phyloP scores from a whole-genome alignment of 2,797 vertebrate genomes.

The Varecia variegata region DNA sequence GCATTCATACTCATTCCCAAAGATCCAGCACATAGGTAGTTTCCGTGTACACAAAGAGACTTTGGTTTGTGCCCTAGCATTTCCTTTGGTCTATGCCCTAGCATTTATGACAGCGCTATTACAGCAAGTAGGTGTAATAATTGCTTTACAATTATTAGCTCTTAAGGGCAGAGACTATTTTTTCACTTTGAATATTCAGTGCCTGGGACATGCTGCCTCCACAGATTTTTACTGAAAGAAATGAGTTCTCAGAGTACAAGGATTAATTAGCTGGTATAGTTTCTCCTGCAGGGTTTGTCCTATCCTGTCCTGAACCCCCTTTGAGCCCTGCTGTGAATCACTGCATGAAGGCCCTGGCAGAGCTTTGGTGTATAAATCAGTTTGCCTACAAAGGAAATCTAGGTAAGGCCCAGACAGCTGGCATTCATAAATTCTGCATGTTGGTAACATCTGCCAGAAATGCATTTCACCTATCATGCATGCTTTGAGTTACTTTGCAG shows the following conservation, averaged over 20 bases:
- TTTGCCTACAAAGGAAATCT: conserved; percentile 79
- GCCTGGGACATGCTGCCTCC: background rate
- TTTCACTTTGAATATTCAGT: background rate
- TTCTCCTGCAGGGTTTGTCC: conserved; percentile 33
- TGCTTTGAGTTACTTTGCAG: conserved; percentile 75
- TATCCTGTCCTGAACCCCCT: background rate
- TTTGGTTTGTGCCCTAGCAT: too few relatives aligned
- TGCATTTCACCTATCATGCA: conserved; percentile 66
- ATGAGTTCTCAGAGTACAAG: background rate
- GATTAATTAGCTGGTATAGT: conserved; percentile 5
- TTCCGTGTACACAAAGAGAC: background rate
- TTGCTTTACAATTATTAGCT: background rate
- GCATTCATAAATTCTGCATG: conserved; percentile 82
- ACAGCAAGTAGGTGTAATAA: background rate
- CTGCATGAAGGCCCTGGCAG: conserved; percentile 42
- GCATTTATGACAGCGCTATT: background rate
- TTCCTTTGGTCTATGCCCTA: background rate
- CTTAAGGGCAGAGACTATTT: background rate
- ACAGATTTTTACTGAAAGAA: background rate
- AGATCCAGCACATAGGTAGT: background rate
- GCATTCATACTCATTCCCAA: background rate
- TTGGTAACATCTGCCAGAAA: conserved; percentile 82
- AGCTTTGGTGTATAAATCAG: conserved; percentile 72
- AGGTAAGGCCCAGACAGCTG: conserved; percentile 80
- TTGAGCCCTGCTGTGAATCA: conserved; percentile 23